phyloP scores from a whole-genome alignment of 1,140 invertebrate species.

The Heliothis virescens region DNA sequence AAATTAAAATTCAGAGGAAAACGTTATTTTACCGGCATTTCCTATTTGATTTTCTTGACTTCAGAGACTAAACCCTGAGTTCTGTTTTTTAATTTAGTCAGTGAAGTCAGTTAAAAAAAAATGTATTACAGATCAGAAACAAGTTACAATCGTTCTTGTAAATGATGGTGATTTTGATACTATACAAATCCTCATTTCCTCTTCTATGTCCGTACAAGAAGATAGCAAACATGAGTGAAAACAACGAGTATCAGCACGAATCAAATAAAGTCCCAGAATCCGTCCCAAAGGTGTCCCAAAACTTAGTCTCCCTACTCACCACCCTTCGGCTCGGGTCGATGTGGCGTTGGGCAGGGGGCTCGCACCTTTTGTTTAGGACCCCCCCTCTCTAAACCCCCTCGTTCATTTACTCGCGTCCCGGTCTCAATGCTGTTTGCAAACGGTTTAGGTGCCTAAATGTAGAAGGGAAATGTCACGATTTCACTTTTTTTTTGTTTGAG shows the following conservation, averaged over 20 bases:
- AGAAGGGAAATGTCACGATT: slow-evolving; percentile 82
- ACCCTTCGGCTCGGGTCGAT: slow-evolving; percentile 74
- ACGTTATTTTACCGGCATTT: too few relatives aligned
- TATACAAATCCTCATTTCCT: too few relatives aligned
- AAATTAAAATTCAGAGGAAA: neutral
- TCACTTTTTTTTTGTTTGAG: slow-evolving; percentile 72
- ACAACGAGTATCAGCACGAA: neutral
- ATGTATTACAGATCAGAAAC: too few relatives aligned
- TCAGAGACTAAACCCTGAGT: too few relatives aligned
- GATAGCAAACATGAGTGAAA: neutral
- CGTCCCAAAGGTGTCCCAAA: neutral
- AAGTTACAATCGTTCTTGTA: too few relatives aligned
- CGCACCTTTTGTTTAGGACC: slow-evolving; percentile 84
- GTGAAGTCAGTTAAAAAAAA: too few relatives aligned
- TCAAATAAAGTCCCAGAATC: neutral
- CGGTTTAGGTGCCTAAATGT: slow-evolving; percentile 84
- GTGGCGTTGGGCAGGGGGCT: slow-evolving; percentile 67
- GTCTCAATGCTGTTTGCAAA: slow-evolving; percentile 82
- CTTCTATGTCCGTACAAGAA: too few relatives aligned
- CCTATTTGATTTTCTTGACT: too few relatives aligned
- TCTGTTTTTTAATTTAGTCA: too few relatives aligned
- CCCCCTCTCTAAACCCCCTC: slow-evolving; percentile 59
- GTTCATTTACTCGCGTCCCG: slow-evolving; percentile 80
- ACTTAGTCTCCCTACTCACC: slow-evolving; percentile 65
- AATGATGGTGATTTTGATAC: too few relatives aligned